These are phyloP conservation scores for Xanthorhoe spadicearia DNA, from an alignment of 2,888 invertebrate species.

Conservation along the genomic window DNA sequence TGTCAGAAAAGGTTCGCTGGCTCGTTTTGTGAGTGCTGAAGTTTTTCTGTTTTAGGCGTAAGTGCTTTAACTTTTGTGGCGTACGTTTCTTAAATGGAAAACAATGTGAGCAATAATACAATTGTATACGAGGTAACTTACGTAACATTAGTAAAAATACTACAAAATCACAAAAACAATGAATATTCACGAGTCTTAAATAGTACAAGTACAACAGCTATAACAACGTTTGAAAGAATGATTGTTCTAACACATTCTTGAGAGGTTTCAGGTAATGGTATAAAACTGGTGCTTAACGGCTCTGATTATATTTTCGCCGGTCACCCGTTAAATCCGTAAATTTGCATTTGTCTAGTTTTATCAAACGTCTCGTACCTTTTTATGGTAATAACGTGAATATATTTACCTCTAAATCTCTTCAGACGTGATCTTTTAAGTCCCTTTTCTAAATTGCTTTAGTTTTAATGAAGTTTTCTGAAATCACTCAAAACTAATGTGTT, in stretches of 20 bases:
- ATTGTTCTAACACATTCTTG: too few relatives aligned
- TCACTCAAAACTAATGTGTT: background rate
- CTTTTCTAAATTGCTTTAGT: slow-evolving; percentile 27
- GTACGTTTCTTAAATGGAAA: background rate
- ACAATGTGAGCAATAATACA: background rate
- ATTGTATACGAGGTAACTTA: too few relatives aligned
- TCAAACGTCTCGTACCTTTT: slow-evolving; percentile 45
- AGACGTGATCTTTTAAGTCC: slow-evolving; percentile 30
- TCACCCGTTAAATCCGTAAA: slow-evolving; percentile 43
- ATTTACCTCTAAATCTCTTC: slow-evolving; percentile 34
- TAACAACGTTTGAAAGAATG: too few relatives aligned
- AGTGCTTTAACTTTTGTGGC: background rate
- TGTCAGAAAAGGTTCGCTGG: background rate
- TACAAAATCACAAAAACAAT: too few relatives aligned
- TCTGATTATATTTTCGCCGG: slow-evolving; percentile 34
- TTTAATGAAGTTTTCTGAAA: slow-evolving; percentile 18
- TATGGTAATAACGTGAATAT: slow-evolving; percentile 47
- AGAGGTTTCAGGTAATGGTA: too few relatives aligned
- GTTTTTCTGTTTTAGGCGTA: slow-evolving; percentile 8
- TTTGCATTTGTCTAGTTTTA: slow-evolving; percentile 47
- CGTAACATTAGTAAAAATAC: too few relatives aligned
- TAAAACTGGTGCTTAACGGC: background rate
- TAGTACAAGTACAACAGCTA: too few relatives aligned
- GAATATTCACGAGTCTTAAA: too few relatives aligned
- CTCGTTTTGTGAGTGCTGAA: slow-evolving; percentile 2